Evolutionary conservation across 1,140 invertebrate genomes (phyloP).

Genomic region (Drosophila virilis): DNA sequence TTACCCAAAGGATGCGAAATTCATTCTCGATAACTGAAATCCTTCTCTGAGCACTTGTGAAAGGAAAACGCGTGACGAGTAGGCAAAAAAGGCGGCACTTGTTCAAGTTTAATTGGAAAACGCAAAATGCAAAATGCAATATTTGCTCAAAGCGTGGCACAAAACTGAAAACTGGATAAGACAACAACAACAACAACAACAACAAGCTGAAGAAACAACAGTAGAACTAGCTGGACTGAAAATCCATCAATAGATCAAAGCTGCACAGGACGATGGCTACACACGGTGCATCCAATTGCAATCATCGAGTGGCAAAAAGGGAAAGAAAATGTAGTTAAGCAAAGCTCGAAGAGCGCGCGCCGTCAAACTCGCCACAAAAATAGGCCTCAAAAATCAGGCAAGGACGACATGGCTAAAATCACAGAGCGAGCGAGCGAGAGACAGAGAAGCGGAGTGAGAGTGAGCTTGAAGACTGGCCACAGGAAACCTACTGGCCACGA

Average conservation of each 20-base stretch:
- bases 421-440: slow-evolving; percentile 16
- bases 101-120: slow-evolving; percentile 78
- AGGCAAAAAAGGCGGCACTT: slow-evolving; percentile 48
- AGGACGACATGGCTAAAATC: slow-evolving; percentile 57
- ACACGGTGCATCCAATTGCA: slow-evolving; percentile 56
- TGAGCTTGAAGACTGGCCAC: background rate
- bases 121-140: slow-evolving; percentile 76
- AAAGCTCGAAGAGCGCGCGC: slow-evolving; percentile 22
- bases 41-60: background rate
- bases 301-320: slow-evolving; percentile 42
- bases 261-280: slow-evolving; percentile 30
- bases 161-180: slow-evolving; percentile 25
- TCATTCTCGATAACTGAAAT: background rate
- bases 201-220: background rate
- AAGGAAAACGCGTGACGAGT: slow-evolving; percentile 8
- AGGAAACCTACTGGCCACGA: slow-evolving; percentile 19
- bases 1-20: background rate
- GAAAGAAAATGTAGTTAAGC: slow-evolving; percentile 54
- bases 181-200: slow-evolving; percentile 2
- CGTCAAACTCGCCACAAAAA: slow-evolving; percentile 37
- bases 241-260: slow-evolving; percentile 76
- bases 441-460: background rate
- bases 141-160: slow-evolving; percentile 54
- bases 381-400: slow-evolving; percentile 52
- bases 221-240: background rate